A percentile compares a stretch with the other conserved stretches of the same genome.
Conservation (phyloP, 2,888 invertebrate species). For the Marronus borbonicus region DNA sequence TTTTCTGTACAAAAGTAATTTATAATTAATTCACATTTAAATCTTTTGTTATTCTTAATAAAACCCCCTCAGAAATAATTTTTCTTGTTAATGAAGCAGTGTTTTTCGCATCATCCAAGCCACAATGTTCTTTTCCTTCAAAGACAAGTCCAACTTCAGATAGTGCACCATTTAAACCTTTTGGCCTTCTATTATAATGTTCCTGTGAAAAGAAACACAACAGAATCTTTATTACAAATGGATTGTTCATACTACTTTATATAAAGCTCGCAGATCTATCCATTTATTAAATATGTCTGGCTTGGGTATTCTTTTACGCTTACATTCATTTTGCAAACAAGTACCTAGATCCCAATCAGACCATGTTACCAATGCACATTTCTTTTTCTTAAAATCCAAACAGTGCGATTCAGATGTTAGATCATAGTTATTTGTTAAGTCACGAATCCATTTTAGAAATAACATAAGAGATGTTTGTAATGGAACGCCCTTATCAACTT, state of each 20-base stretch:
- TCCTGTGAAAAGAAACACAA: constrained; percentile 62
- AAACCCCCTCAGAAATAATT: constrained; percentile 75
- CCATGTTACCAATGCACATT: constrained; percentile 75
- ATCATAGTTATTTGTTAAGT: constrained; percentile 70
- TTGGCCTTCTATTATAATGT: constrained; percentile 73
- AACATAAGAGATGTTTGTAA: constrained; percentile 71
- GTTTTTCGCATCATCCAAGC: constrained; percentile 76
- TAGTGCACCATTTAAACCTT: constrained; percentile 73
- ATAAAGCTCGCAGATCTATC: constrained; percentile 75
- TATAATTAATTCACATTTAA: constrained; percentile 17
- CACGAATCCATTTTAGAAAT: constrained; percentile 74
- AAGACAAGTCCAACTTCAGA: constrained; percentile 74
- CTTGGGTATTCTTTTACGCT: constrained; percentile 73
- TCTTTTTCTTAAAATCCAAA: constrained; percentile 61
- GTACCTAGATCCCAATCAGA: constrained; percentile 77
- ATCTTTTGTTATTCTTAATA: constrained; percentile 61
- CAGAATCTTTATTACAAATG: too few relatives aligned
- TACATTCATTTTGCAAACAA: constrained; percentile 75
- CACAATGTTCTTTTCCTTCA: constrained; percentile 76
- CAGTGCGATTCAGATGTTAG: constrained; percentile 63
- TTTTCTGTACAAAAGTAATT: constrained; percentile 45
- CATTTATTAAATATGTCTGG: constrained; percentile 73
- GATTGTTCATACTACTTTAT: constrained; percentile 63
- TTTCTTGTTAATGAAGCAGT: constrained; percentile 74
- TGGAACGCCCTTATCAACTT: constrained; percentile 72